phyloP scores from a whole-genome alignment of 2,113 vertebrate genomes.

The Anarhynchus alexandrinus region DNA sequence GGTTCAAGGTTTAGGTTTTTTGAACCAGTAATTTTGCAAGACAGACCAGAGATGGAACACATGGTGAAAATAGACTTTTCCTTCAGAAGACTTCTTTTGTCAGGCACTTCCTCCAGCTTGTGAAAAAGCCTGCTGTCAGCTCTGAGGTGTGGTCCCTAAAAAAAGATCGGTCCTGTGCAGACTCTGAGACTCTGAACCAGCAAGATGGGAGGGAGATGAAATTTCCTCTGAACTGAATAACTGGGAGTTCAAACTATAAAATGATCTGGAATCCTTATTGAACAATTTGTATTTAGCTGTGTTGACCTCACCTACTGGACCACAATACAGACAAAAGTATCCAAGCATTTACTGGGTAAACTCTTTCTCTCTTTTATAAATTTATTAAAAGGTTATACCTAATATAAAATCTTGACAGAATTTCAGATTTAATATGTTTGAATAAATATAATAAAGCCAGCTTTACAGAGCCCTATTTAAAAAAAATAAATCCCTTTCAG shows the following conservation, averaged over 20 bases:
- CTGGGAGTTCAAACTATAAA: not conserved
- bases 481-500: not conserved
- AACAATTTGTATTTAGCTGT: not conserved
- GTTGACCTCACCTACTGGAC: not conserved
- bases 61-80: not conserved
- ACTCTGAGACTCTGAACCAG: not conserved
- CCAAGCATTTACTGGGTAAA: not conserved
- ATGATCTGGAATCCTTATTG: not conserved
- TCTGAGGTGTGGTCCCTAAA: not conserved
- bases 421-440: not conserved
- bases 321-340: not conserved
- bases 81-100: not conserved
- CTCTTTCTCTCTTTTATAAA: not conserved
- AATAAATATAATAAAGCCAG: not conserved
- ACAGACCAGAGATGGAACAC: not conserved
- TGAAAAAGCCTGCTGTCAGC: not conserved
- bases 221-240: not conserved
- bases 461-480: not conserved
- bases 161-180: not conserved
- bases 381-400: not conserved
- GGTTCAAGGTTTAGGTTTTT: not conserved
- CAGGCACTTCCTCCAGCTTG: not conserved
- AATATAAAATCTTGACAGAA: not conserved
- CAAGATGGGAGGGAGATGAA: not conserved
- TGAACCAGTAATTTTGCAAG: not conserved